Evolutionary conservation across 1,140 invertebrate species (phyloP), one percentile per base, ranked within the genome.

Genomic region (Cydia fagiglandana): DNA sequence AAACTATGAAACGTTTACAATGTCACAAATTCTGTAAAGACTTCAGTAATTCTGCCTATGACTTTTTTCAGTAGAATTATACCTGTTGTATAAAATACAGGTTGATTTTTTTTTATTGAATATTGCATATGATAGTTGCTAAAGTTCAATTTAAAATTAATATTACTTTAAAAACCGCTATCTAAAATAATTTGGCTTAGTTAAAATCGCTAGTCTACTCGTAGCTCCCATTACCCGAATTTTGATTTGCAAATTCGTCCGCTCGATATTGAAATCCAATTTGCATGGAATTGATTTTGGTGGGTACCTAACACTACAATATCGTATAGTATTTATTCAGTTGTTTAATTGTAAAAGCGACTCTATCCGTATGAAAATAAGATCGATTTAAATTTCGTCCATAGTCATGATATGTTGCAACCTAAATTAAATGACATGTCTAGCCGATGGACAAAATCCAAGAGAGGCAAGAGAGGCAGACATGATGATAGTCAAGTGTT

Each of bases 161-260:
- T 64, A 30, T 64, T 30, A 66, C 64, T 66, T 1, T 34, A 30
- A 2, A n/a, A 5, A 41, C 34, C 2, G 15, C 34, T 10, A 41
- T 24, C 2, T 38, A 70, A 70, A 41, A 70, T 15, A 70, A 17
- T 41, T 38, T 13, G 34, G 15, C 66, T n/a, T 2, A n/a, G n/a
- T n/a, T n/a, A 41, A n/a, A 70, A 38, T 70, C 30, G 66, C 34
- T 7, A 70, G 34, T 70, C 13, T 24, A n/a, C n/a, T n/a, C n/a
- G n/a, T n/a, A 24, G 24, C 24, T 7, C 66, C 66, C 66, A 70
- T 70, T 70, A 70, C 13, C 66, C 34, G 66, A 70, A 70, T 70
- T 70, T 70, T 70, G 66, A 70, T 70, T 70, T 70, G 66, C 66
- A 70, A 70, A 70, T 70, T 70, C 66, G 66, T 41, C 15, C 28